Evolutionary conservation across 2,888 invertebrate genomes (phyloP), one percentile per base, ranked within the genome.

Genomic region (Chouioia cunea): DNA sequence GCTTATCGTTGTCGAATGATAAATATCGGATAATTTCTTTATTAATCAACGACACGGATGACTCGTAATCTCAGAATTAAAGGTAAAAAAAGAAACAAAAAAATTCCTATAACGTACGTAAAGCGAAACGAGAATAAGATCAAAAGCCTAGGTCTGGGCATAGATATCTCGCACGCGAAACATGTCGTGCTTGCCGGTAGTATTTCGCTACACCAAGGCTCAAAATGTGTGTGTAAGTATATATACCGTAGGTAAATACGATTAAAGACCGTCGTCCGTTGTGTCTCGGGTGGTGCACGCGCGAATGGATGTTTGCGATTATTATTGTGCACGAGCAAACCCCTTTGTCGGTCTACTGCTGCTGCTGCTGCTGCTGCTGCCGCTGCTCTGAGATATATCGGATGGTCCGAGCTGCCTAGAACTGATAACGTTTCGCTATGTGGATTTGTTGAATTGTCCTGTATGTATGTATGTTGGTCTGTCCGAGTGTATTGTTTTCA

Each of bases 161-260:
- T 22, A 36, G 43, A 18, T 27, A 15, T 6, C n/a, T 14, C 16
- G 18, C 18, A 23, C 83, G 83, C 83, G 83, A 78, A 79, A 83
- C 78, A 79, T 83, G 78, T 79, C 83, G 83, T 83, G 83, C 72
- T 75, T 75, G 73, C 67, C 67, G 71, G 79, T 79, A 81, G 78
- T 83, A 78, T 79, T 78, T 83, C 76, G 75, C 78, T 79, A 74
- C 76, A 73, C 77, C 22, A 16, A 2, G 36, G 44, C 23, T 20
- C 43, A 23, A 20, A 36, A 48, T 44, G 16, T 16, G 53, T 18
- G 22, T 20, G 27, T 62, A 60, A 68, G 54, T 63, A 54, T 44
- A n/a, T 47, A 43, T 15, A 47, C 22, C 36, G 57, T 36, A 36
- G 44, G 43, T 23, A 62, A 57, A 63, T 43, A 48, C 57, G 67